These are phyloP conservation scores for Himalopsyche anomala DNA, from an alignment of 2,888 invertebrate genomes.

Conservation along the genomic window DNA sequence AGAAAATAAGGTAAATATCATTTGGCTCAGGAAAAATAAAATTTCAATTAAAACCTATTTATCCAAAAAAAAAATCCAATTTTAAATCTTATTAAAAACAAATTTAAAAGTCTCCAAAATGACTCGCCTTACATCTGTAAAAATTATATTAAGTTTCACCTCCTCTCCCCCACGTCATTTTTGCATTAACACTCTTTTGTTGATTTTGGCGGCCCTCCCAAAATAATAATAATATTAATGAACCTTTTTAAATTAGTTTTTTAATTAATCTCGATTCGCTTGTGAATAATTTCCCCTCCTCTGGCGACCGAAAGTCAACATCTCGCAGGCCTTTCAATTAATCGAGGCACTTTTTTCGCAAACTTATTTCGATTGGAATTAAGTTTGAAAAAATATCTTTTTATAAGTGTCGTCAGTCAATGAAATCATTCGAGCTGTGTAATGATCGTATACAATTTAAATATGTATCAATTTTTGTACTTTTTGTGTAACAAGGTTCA, in stretches of 20 bases:
- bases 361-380: not conserved
- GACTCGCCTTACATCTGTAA: not conserved
- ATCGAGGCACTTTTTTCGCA: not conserved
- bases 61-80: not conserved
- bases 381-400: too few species aligned
- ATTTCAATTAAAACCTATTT: too few species aligned
- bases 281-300: constrained; percentile 7
- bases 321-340: constrained; percentile 2
- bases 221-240: constrained; percentile 27
- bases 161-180: not conserved
- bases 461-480: too few species aligned
- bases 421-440: not conserved
- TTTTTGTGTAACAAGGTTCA: too few species aligned
- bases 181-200: constrained; percentile 41
- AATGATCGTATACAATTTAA: not conserved
- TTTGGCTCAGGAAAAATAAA: too few species aligned
- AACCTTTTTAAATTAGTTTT: constrained; percentile 43
- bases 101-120: constrained; percentile 9
- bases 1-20: too few species aligned
- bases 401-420: not conserved
- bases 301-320: constrained; percentile 1
- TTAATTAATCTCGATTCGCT: constrained; percentile 27
- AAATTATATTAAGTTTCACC: constrained; percentile 22
- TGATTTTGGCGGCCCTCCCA: constrained; percentile 13
- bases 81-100: not conserved